These are phyloP conservation scores for Octodon degus DNA, from an alignment of 2,113 vertebrate species.

Conservation along the genomic window DNA sequence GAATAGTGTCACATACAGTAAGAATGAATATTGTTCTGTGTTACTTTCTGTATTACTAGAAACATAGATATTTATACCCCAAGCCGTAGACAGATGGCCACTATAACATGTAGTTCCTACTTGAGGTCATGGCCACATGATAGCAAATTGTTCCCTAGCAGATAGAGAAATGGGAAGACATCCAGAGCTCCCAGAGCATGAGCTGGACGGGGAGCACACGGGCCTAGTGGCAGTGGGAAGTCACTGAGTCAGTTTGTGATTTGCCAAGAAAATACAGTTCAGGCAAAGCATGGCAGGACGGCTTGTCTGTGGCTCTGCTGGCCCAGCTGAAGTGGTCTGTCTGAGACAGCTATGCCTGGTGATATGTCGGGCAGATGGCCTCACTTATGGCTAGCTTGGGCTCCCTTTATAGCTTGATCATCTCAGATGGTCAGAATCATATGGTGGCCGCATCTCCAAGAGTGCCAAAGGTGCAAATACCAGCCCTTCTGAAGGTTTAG, in stretches of 20 bases:
- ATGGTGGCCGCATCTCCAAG: background rate
- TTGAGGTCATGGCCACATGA: background rate
- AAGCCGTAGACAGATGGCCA: background rate
- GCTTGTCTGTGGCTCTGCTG: background rate
- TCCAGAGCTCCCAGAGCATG: too few relatives aligned
- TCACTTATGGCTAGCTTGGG: background rate
- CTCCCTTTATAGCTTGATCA: fast-evolving
- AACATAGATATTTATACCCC: background rate
- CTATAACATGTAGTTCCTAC: background rate
- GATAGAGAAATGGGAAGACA: background rate
- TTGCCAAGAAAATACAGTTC: background rate
- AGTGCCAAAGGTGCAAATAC: too few relatives aligned
- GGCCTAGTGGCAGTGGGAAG: background rate
- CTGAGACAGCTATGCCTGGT: background rate
- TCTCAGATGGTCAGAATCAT: background rate
- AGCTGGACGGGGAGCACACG: background rate
- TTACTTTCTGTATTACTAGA: background rate
- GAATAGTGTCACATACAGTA: background rate
- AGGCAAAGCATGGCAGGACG: background rate
- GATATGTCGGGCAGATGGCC: background rate
- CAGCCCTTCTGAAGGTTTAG: background rate
- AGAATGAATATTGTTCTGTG: background rate
- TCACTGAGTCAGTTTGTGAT: background rate
- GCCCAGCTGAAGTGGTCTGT: too few relatives aligned
- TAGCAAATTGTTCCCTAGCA: background rate